Evolutionary conservation across 2,888 invertebrate genomes (phyloP).

Genomic region (Linnaemya vulpina): DNA sequence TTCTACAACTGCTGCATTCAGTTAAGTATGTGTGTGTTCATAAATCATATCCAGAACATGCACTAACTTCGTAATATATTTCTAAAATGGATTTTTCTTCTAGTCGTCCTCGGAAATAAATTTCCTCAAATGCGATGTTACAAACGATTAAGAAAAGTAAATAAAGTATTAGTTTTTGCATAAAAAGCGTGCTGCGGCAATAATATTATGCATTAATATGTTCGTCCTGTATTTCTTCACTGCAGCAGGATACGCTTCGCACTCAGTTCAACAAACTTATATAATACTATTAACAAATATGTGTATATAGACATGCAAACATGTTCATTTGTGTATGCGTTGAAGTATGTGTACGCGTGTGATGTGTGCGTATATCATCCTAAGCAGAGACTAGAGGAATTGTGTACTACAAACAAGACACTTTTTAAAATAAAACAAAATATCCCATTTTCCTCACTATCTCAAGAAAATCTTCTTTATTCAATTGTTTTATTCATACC

Average conservation of each 20-base stretch:
- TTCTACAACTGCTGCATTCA: not conserved
- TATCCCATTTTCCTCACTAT: slow-evolving; percentile 32
- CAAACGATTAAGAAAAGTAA: not conserved
- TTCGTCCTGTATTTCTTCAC: slow-evolving; percentile 26
- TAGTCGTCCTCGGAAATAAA: slow-evolving; percentile 1
- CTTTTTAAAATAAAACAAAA: slow-evolving; percentile 18
- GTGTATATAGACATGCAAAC: not conserved
- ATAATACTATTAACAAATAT: slow-evolving; percentile 34
- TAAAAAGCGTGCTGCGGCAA: slow-evolving; percentile 58
- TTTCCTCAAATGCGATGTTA: slow-evolving; percentile 14
- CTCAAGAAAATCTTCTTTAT: slow-evolving; percentile 46
- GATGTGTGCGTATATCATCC: not conserved
- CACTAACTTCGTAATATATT: not conserved
- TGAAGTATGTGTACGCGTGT: not conserved
- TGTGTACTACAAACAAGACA: slow-evolving; percentile 18
- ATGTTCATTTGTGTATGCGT: not conserved
- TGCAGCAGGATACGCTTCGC: slow-evolving; percentile 39
- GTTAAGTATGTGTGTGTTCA: not conserved
- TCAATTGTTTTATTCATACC: slow-evolving; percentile 60
- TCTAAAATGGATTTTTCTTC: not conserved
- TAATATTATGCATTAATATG: slow-evolving; percentile 57
- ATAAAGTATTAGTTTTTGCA: not conserved
- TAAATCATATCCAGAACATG: slow-evolving; percentile 22
- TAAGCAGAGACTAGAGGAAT: slow-evolving; percentile 22
- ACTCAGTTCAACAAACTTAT: slow-evolving; percentile 47